Percentiles rank a stretch among this genome's conserved stretches.
Conservation (phyloP, 2,797 vertebrate genomes). For the Oreochromis mossambicus region DNA sequence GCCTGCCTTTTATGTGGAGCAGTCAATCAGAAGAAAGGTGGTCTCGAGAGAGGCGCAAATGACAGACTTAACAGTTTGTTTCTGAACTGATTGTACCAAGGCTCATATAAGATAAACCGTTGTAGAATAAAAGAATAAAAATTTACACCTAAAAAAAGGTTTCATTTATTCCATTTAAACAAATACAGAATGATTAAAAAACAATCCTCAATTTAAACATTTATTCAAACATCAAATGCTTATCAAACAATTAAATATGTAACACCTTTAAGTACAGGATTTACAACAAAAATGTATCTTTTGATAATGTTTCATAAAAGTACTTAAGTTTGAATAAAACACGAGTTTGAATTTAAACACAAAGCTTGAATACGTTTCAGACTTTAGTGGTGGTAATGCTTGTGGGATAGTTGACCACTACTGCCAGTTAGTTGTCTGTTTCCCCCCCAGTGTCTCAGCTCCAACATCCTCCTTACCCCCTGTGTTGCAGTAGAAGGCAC, state of each 20-base stretch:
- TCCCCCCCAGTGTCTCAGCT: conserved; percentile 7
- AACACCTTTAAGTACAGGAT: conserved; percentile 12
- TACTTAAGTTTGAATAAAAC: background rate
- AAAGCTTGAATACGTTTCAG: background rate
- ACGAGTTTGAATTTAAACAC: background rate
- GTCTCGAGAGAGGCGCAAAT: background rate
- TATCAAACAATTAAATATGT: conserved; percentile 46
- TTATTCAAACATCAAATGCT: conserved; percentile 21
- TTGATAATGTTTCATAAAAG: background rate
- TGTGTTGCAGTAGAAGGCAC: conserved; percentile 52
- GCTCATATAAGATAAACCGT: background rate
- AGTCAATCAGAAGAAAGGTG: background rate
- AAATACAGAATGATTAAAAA: background rate
- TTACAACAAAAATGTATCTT: conserved; percentile 9
- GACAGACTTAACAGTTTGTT: background rate
- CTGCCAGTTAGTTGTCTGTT: conserved; percentile 51
- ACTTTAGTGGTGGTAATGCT: background rate
- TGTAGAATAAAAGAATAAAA: background rate
- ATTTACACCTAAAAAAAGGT: background rate
- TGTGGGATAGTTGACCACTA: conserved; percentile 13
- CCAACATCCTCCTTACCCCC: conserved; percentile 36
- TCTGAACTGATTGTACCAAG: background rate
- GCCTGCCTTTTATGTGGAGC: background rate
- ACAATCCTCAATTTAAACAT: background rate
- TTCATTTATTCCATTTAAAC: background rate